phyloP scores from a whole-genome alignment of 1,140 invertebrate species.

The Helicoverpa armigera region DNA sequence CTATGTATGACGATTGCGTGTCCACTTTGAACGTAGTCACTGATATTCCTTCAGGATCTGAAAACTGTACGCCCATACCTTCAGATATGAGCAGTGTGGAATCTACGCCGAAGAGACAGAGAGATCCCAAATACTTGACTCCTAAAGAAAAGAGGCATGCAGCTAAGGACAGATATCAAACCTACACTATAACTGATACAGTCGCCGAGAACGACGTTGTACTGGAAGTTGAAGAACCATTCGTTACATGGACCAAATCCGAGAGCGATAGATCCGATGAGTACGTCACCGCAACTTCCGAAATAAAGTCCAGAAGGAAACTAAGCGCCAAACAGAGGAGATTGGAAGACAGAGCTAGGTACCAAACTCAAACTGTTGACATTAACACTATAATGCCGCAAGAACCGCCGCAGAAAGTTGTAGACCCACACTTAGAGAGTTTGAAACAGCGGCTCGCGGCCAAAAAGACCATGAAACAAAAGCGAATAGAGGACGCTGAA shows the following conservation, averaged over 20 bases:
- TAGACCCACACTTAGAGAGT: constrained; percentile 79
- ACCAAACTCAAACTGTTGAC: constrained; percentile 89
- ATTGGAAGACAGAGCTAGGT: constrained; percentile 89
- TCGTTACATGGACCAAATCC: constrained; percentile 81
- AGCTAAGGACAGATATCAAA: constrained; percentile 92
- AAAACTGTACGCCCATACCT: constrained; percentile 80
- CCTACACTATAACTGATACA: constrained; percentile 91
- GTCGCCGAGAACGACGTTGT: constrained; percentile 68
- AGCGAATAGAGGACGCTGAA: constrained; percentile 88
- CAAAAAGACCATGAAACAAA: constrained; percentile 87
- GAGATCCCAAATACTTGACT: constrained; percentile 87
- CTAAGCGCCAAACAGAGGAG: constrained; percentile 89
- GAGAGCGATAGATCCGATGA: constrained; percentile 81
- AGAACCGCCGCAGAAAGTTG: constrained; percentile 50
- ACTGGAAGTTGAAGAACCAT: constrained; percentile 72
- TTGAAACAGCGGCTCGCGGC: constrained; percentile 83
- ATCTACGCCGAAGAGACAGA: constrained; percentile 90
- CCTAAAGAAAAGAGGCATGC: constrained; percentile 92
- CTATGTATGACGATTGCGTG: constrained; percentile 85
- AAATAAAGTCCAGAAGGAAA: constrained; percentile 71
- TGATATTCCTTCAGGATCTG: constrained; percentile 81
- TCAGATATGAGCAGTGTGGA: constrained; percentile 89
- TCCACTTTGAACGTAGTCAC: constrained; percentile 84
- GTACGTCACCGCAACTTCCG: constrained; percentile 76
- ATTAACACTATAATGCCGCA: constrained; percentile 71